Conservation (phyloP, 1,140 invertebrate species). For the Ylistrum balloti region DNA sequence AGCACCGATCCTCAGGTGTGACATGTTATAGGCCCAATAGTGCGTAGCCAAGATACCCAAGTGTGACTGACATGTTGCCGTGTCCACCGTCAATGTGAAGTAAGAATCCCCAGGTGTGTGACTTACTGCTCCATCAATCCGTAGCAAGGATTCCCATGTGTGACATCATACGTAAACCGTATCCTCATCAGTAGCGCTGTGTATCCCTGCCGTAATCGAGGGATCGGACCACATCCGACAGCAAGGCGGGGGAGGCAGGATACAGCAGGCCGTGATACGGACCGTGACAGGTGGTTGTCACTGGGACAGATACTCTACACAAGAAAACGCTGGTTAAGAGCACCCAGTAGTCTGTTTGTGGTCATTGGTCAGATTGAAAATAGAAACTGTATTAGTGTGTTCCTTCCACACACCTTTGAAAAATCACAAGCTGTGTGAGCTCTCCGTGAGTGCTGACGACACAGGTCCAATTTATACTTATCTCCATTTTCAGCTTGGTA, state of each 20-base stretch:
- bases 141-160: constrained; percentile 1
- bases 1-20: too few species aligned
- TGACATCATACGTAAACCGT: neutral
- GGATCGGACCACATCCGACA: constrained; percentile 36
- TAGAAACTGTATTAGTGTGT: too few species aligned
- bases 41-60: neutral
- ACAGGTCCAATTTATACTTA: too few species aligned
- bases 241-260: constrained; percentile 17
- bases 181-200: neutral
- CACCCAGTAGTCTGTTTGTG: too few species aligned
- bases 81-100: neutral
- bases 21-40: too few species aligned
- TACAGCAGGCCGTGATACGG: constrained; percentile 19
- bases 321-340: neutral
- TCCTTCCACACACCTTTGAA: too few species aligned
- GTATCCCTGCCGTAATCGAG: neutral
- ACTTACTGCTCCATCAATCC: neutral
- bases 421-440: too few species aligned
- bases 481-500: too few species aligned
- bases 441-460: too few species aligned
- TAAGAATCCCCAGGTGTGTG: neutral
- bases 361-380: too few species aligned
- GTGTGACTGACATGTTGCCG: neutral
- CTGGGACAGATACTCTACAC: neutral
- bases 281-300: constrained; percentile 29